These are phyloP conservation scores for Pseudocheirus occidentalis DNA, from an alignment of 2,797 vertebrate genomes.

Conservation along the genomic window DNA sequence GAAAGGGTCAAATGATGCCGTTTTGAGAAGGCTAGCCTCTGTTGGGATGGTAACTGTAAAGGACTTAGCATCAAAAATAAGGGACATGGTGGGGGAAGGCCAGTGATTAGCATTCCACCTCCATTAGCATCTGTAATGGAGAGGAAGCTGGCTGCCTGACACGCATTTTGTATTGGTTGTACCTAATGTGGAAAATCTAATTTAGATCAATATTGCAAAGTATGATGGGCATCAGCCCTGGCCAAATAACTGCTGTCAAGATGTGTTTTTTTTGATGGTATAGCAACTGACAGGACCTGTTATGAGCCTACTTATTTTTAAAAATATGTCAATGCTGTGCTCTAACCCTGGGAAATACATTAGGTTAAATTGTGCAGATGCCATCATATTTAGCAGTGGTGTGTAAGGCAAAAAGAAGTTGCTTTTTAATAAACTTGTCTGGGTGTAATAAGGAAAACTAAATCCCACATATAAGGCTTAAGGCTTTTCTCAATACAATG, in stretches of 20 bases:
- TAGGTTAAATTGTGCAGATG: neutral
- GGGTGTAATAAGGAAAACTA: neutral
- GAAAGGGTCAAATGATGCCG: neutral
- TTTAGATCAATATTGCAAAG: slow-evolving; percentile 3
- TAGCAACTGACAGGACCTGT: neutral
- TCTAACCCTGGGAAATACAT: neutral
- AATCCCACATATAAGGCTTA: no score
- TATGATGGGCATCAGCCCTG: neutral
- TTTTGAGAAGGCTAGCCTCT: neutral
- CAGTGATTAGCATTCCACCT: neutral
- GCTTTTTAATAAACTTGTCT: neutral
- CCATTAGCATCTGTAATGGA: slow-evolving; percentile 5
- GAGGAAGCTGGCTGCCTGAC: neutral
- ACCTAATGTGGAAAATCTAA: slow-evolving; percentile 54
- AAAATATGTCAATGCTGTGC: neutral
- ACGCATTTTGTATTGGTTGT: slow-evolving; percentile 13
- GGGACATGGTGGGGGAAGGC: neutral
- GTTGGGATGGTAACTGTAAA: neutral
- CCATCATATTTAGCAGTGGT: neutral
- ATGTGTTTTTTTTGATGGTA: slow-evolving; percentile 17
- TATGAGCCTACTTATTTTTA: neutral
- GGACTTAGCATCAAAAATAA: fast-evolving
- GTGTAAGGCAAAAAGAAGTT: neutral
- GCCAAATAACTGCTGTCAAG: neutral
- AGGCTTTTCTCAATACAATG: no score